Base-by-base conservation (phyloP, 2,113 vertebrate genomes). In the Galemys pyrenaicus region DNA sequence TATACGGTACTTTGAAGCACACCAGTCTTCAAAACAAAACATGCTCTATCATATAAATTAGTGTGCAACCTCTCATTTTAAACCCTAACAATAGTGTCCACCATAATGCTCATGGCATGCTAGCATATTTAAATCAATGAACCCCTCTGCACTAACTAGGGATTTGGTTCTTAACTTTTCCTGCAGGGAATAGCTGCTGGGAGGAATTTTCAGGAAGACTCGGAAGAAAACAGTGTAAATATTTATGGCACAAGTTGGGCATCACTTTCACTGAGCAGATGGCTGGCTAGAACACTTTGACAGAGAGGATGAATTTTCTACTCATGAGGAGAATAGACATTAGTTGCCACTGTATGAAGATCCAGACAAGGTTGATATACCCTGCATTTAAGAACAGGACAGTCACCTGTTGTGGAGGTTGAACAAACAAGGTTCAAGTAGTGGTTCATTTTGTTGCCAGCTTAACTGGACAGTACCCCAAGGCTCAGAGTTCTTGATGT, bases 121-220 rank as follows among this genome's bases (percentile, higher is more conserved):
- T 60, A 12, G 12, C 2, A 86, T 78, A n/a, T 71, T 81, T 75
- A 46, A 70, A 58, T 65, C 39, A 81, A 67, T 26, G 8, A 51
- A 0, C 3, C 37, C 0, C 9, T 74, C 7, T 17, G 2, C n/a
- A 68, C 6, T 11, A 11, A 13, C 3, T 19, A 41, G 1, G n/a
- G 1, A 56, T 56, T 56, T 56, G 54, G 1, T 30, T 39, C 9
- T 70, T 71, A 62, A 15, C 1, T n/a, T 68, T 79, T 35, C 6
- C 28, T 64, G 2, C 3, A 70, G 13, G 6, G 4, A 62, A 5
- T 16, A 17, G 5, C 3, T 35, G 0, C 22, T 26, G 15, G 30
- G 17, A 35, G 5, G 28, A 26, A 5, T n/a, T 20, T 58, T 54
- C 2, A 46, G 54, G 35, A 71, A 17, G 0, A 24, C 5, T 6